Percentiles rank a stretch among this genome's conserved stretches.
Conservation (phyloP, 2,113 vertebrate genomes). For the Sakesphorus luctuosus region DNA sequence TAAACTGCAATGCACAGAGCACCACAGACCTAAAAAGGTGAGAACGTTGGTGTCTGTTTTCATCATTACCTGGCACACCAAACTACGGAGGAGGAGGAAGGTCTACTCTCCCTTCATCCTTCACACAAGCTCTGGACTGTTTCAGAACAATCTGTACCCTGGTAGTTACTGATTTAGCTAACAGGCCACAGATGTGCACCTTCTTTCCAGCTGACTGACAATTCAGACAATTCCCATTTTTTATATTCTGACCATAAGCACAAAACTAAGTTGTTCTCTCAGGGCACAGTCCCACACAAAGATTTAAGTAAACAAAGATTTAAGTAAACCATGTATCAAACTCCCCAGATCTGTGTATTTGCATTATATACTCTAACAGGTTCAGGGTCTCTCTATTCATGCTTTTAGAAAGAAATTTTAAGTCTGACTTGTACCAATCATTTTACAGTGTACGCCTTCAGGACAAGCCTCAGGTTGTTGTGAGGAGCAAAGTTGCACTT, state of each 20-base stretch:
- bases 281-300: not conserved
- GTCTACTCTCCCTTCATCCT: not conserved
- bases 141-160: not conserved
- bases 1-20: not conserved
- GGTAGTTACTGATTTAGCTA: rapidly evolving
- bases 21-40: too few relatives aligned
- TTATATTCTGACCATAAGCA: not conserved
- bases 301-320: not conserved
- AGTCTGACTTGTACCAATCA: not conserved
- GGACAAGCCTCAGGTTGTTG: not conserved
- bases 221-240: not conserved
- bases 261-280: not conserved
- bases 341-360: rapidly evolving
- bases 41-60: not conserved
- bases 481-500: not conserved
- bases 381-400: not conserved
- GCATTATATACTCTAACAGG: not conserved
- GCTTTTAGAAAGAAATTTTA: not conserved
- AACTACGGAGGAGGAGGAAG: not conserved
- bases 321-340: not conserved
- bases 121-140: too few relatives aligned
- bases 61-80: not conserved
- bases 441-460: not conserved
- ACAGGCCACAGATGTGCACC: not conserved
- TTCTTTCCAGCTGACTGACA: not conserved